Evolutionary conservation across 2,888 invertebrate genomes (phyloP), one percentile per base, ranked within the genome.

Genomic region (Hartigia nigra): DNA sequence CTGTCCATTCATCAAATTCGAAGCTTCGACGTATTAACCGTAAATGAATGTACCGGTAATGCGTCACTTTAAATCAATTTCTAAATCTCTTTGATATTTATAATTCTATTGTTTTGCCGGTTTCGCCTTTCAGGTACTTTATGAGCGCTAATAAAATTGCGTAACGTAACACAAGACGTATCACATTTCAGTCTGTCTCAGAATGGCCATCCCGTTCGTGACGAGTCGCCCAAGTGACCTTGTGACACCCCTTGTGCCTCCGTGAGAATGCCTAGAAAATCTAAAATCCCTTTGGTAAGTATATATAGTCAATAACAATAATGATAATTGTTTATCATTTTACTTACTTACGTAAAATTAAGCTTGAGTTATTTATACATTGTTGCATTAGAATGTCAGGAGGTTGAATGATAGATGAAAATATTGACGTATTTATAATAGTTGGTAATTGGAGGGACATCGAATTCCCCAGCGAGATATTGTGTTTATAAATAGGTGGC

Each of bases 141-240:
- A 83, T 82, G 84, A 85, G 84, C 81, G 81, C 84, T 87, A 87
- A 89, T 90, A 88, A 89, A 90, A 89, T 90, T 90, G 89, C 89
- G 89, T 87, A 90, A 88, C 83, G 88, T 88, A 89, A 89, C 88
- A 85, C 83, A 88, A 90, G 86, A 87, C 86, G 87, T 87, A 86
- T 90, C 87, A 84, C 83, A 85, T 90, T 88, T 88, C 88, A 81
- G 79, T 83, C 76, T 75, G 72, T 32, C 69, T 70, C 55, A 23
- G 55, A 55, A 23, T 55, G 9, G 9, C 55, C 23, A 23, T 55
- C 55, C 55, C 5, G 55, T 55, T 23, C 55, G 55, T 55, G 55
- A 55, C 23, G 55, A 23, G 23, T 5, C 23, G 55, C 4, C 55
- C 55, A 5, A 55, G 23, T 23, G 55, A 55, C 55, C 55, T 55